phyloP scores from a whole-genome alignment of 2,113 vertebrate species.

The Hydrolagus affinis region DNA sequence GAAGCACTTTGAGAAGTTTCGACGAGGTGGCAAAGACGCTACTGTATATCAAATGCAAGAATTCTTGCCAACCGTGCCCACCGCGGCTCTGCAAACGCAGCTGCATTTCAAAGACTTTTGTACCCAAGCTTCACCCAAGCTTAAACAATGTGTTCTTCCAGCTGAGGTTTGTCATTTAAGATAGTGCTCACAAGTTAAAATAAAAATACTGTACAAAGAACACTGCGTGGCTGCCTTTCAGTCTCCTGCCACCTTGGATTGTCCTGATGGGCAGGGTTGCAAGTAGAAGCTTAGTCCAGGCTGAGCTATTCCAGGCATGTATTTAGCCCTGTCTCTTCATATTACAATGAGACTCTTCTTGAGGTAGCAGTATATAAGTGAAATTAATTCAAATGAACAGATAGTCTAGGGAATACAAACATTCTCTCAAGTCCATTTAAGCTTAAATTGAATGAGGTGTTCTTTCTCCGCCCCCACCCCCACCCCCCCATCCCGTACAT shows the following conservation, averaged over 20 bases:
- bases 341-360: neutral
- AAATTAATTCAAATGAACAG: constrained; percentile 1
- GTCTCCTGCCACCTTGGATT: neutral
- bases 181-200: neutral
- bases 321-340: neutral
- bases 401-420: neutral
- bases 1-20: no score
- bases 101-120: no score
- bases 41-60: no score
- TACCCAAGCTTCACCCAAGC: no score
- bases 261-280: neutral
- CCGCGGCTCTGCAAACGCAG: no score
- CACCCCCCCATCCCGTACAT: neutral
- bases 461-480: no score
- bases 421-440: neutral
- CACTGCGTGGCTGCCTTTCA: neutral
- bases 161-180: neutral
- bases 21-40: no score
- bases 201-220: neutral
- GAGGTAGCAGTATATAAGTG: neutral
- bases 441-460: neutral
- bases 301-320: neutral
- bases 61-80: no score
- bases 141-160: no score
- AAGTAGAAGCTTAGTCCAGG: constrained; percentile 15